Evolutionary conservation across 2,888 invertebrate genomes (phyloP).

Genomic region (Dione vanillae): DNA sequence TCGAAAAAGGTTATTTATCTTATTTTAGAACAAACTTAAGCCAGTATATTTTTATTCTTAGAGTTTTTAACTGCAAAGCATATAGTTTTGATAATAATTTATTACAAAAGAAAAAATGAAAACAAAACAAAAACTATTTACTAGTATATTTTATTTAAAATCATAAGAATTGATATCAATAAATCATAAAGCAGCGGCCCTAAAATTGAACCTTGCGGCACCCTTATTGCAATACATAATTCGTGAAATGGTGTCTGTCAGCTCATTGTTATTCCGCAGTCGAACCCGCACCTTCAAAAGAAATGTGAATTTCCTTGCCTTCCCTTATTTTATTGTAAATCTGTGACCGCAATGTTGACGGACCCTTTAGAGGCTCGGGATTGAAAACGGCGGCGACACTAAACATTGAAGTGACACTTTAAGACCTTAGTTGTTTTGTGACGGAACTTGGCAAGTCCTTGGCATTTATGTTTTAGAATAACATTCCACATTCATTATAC

Average conservation of each 20-base stretch:
- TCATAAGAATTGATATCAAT: conserved; percentile 17
- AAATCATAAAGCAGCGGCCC: conserved; percentile 40
- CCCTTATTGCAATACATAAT: conserved; percentile 54
- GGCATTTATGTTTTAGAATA: background rate
- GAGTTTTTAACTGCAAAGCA: background rate
- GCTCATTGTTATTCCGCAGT: conserved; percentile 55
- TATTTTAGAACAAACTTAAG: background rate
- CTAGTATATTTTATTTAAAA: background rate
- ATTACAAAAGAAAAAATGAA: background rate
- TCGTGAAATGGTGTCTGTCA: conserved; percentile 48
- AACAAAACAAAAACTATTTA: background rate
- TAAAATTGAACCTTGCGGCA: conserved; percentile 49
- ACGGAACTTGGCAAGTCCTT: conserved; percentile 15
- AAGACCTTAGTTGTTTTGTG: conserved; percentile 33
- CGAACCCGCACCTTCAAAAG: conserved; percentile 58
- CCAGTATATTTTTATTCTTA: too few relatives aligned
- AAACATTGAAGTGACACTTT: conserved; percentile 40
- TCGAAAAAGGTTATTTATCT: background rate
- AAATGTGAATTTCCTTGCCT: conserved; percentile 65
- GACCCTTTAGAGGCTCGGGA: conserved; percentile 41
- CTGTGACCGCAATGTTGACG: conserved; percentile 66
- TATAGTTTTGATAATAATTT: background rate
- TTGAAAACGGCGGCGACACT: conserved; percentile 45
- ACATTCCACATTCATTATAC: background rate
- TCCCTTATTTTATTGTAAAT: conserved; percentile 69